Conservation (phyloP, 2,797 vertebrate genomes). For the Okamejei kenojei region DNA sequence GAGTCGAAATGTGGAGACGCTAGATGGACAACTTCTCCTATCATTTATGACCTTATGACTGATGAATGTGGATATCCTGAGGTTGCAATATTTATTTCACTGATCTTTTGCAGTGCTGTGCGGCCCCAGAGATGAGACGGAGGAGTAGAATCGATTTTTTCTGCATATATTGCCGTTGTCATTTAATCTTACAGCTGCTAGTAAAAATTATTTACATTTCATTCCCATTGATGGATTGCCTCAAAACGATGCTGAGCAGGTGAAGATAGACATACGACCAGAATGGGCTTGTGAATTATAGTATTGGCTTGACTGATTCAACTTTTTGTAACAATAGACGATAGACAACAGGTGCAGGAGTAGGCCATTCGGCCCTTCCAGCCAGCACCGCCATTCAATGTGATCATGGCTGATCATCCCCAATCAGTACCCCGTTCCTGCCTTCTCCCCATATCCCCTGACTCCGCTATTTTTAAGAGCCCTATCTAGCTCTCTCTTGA, state of each 20-base stretch:
- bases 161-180: neutral
- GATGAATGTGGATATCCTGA: neutral
- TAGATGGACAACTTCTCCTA: no score
- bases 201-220: slow-evolving; percentile 20
- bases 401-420: no score
- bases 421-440: no score
- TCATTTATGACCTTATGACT: neutral
- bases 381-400: no score
- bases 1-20: no score
- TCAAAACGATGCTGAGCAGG: neutral
- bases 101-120: no score
- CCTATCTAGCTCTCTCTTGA: no score
- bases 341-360: no score
- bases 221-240: neutral
- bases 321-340: neutral
- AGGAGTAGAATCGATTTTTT: neutral
- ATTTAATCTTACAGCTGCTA: neutral
- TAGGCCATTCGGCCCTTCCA: no score
- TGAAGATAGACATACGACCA: neutral
- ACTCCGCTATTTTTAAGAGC: no score
- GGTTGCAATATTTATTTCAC: slow-evolving; percentile 29
- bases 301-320: neutral
- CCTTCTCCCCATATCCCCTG: no score
- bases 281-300: neutral
- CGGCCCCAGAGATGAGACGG: no score